These are phyloP conservation scores for Ciconia maguari DNA, from an alignment of 2,113 vertebrate genomes.

Conservation along the genomic window DNA sequence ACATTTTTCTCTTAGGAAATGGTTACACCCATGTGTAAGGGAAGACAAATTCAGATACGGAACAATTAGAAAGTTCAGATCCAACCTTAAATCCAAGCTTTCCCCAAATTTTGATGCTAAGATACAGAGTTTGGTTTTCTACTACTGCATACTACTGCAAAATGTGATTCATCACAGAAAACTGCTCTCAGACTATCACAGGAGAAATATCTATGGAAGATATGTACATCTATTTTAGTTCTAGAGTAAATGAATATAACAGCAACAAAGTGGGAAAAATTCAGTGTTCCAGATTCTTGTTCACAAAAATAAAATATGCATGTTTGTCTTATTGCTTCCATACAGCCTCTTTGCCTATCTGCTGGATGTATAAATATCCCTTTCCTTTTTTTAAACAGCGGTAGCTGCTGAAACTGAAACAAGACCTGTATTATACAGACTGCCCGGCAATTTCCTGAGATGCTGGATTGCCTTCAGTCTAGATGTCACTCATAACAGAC, in stretches of 20 bases:
- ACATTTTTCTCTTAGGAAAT: not conserved
- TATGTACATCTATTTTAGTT: not conserved
- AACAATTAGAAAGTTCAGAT: not conserved
- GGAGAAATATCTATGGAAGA: not conserved
- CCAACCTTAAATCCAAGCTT: not conserved
- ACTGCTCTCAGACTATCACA: not conserved
- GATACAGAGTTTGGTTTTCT: not conserved
- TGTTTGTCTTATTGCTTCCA: not conserved
- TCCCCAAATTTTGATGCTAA: not conserved
- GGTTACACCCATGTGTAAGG: not conserved
- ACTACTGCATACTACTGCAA: not conserved
- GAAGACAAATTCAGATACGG: not conserved
- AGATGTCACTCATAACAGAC: not conserved
- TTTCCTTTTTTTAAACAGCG: not conserved
- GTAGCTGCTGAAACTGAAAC: not conserved
- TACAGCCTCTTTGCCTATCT: not conserved
- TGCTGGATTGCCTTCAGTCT: not conserved
- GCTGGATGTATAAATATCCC: not conserved
- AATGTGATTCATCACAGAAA: not conserved
- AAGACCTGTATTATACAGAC: not conserved
- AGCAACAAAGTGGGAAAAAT: not conserved
- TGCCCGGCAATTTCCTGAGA: not conserved
- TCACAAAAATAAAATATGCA: not conserved
- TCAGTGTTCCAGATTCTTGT: not conserved
- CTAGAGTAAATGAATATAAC: not conserved